Evolutionary conservation across 2,113 vertebrate genomes (phyloP).

Genomic region (Odontophorus gujanensis): DNA sequence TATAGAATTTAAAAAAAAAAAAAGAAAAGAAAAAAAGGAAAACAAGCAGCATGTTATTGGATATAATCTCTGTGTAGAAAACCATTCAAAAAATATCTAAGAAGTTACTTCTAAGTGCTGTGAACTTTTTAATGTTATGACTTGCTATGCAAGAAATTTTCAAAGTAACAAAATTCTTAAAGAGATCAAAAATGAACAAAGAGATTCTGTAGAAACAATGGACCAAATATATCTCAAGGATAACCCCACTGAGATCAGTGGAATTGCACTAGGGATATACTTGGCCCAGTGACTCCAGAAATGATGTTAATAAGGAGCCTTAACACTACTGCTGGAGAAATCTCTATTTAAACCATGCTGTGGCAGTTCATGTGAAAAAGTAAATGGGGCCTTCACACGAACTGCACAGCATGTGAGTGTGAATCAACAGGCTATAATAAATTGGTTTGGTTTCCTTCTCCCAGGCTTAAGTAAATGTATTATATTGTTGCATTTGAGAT

Average conservation of each 20-base stretch:
- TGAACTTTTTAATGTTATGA: background rate
- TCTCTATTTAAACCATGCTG: conserved; percentile 76
- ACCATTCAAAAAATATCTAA: background rate
- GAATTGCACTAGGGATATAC: conserved; percentile 62
- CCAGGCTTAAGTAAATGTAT: conserved; percentile 41
- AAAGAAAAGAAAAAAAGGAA: background rate
- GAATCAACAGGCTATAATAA: conserved; percentile 73
- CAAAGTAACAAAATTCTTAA: conserved; percentile 59
- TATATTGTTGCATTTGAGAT: conserved; percentile 38
- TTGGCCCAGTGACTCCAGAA: conserved; percentile 69
- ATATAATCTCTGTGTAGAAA: background rate
- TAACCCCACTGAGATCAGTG: conserved; percentile 70
- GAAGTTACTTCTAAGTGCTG: background rate
- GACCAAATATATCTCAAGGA: conserved; percentile 51
- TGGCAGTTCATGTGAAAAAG: conserved; percentile 76
- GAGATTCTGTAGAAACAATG: conserved; percentile 55
- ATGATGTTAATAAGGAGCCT: conserved; percentile 72
- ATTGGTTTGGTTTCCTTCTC: conserved; percentile 56
- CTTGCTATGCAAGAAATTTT: conserved; percentile 6
- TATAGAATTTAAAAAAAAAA: background rate
- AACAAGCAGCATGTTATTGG: background rate
- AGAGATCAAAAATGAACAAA: conserved; percentile 59
- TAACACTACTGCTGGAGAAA: conserved; percentile 63
- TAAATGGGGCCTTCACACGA: conserved; percentile 72
- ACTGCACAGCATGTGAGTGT: conserved; percentile 72